Conservation (phyloP, 2,888 invertebrate genomes). For the Plagodis dolabraria region DNA sequence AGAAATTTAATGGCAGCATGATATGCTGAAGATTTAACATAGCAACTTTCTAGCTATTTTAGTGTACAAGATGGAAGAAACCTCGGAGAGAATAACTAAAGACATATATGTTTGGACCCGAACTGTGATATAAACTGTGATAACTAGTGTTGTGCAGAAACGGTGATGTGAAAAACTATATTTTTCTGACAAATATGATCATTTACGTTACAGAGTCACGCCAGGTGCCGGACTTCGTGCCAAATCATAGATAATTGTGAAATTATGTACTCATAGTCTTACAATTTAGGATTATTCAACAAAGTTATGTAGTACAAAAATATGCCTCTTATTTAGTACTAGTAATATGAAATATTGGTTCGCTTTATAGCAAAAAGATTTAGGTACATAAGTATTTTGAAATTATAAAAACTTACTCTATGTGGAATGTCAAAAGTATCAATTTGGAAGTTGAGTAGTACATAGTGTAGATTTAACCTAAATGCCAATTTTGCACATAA, state of each 20-base stretch:
- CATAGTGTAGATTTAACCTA: no score
- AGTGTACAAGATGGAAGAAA: conserved; percentile 33
- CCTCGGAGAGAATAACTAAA: conserved; percentile 7
- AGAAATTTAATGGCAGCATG: not conserved
- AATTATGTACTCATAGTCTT: conserved; percentile 46
- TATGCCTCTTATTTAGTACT: not conserved
- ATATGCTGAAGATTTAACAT: conserved; percentile 35
- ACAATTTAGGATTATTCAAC: not conserved
- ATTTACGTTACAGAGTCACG: conserved; percentile 77
- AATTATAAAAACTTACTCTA: no score
- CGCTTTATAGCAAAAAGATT: no score
- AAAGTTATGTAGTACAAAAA: conserved; percentile 8
- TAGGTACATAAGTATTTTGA: no score
- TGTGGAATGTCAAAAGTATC: no score
- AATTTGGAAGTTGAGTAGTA: no score
- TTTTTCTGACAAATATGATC: conserved; percentile 68
- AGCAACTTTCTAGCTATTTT: conserved; percentile 4
- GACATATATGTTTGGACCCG: conserved; percentile 15
- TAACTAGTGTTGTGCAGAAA: conserved; percentile 54
- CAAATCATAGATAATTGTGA: conserved; percentile 52
- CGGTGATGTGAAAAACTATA: conserved; percentile 48
- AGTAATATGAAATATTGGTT: no score
- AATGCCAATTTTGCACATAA: no score
- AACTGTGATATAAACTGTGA: conserved; percentile 45
- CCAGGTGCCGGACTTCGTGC: conserved; percentile 65